Conservation (phyloP, 1,140 invertebrate genomes). For the Phortica variegata region DNA sequence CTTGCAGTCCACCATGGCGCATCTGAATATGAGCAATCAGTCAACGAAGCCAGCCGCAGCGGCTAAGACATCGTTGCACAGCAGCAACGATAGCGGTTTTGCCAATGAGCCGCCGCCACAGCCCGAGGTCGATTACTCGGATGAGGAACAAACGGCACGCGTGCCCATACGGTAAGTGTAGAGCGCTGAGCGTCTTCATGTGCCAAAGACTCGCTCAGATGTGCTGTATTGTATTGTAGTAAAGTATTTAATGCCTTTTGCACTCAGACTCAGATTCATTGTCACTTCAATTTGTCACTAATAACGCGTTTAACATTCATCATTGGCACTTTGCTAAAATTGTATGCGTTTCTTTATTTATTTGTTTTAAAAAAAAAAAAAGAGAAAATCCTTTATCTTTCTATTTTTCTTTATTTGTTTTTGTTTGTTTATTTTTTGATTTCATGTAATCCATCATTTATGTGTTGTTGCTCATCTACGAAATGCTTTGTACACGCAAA, state of each 20-base stretch:
- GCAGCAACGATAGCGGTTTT: slow-evolving; percentile 88
- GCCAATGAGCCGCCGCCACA: slow-evolving; percentile 83
- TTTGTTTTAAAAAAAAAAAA: too few relatives aligned
- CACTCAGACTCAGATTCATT: too few relatives aligned
- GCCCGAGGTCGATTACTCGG: slow-evolving; percentile 86
- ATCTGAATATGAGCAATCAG: slow-evolving; percentile 12
- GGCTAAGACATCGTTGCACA: slow-evolving; percentile 77
- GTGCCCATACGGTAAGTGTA: slow-evolving; percentile 71
- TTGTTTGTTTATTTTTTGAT: slow-evolving; percentile 28
- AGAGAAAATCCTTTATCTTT: too few relatives aligned
- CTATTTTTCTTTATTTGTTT: slow-evolving; percentile 28
- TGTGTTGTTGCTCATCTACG: slow-evolving; percentile 28
- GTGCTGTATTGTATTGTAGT: too few relatives aligned
- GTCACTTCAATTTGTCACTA: too few relatives aligned
- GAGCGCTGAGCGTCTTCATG: too few relatives aligned
- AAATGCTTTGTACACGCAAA: slow-evolving; percentile 29
- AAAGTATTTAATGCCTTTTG: too few relatives aligned
- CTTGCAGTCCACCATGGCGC: slow-evolving; percentile 30
- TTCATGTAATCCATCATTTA: slow-evolving; percentile 38
- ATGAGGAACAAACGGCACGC: slow-evolving; percentile 74
- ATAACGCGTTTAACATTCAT: too few relatives aligned
- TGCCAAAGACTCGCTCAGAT: too few relatives aligned
- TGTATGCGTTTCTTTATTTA: too few relatives aligned
- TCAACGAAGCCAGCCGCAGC: slow-evolving; percentile 52
- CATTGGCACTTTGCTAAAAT: too few relatives aligned